phyloP scores from a whole-genome alignment of 2,797 vertebrate species.

The Cuculus canorus region DNA sequence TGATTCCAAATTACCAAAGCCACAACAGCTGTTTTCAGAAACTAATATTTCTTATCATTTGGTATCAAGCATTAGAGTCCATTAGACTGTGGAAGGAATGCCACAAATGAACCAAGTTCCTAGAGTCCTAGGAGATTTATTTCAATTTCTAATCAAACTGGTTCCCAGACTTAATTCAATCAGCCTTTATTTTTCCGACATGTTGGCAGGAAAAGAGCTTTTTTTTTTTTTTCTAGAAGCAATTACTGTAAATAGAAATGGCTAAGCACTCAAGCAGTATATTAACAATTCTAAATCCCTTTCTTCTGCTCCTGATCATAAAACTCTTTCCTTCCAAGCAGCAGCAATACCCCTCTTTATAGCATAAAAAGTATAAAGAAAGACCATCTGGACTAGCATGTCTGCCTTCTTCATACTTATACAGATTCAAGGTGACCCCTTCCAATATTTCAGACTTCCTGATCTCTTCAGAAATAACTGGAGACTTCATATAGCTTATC shows the following conservation, averaged over 20 bases:
- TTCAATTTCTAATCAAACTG: slow-evolving; percentile 70
- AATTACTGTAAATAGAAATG: slow-evolving; percentile 70
- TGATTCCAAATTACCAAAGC: slow-evolving; percentile 52
- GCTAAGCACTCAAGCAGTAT: slow-evolving; percentile 57
- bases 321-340: slow-evolving; percentile 20
- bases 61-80: slow-evolving; percentile 34
- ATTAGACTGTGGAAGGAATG: slow-evolving; percentile 61
- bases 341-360: slow-evolving; percentile 7
- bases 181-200: slow-evolving; percentile 57
- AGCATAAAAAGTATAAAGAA: slow-evolving; percentile 13
- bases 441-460: neutral
- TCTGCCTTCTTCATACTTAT: neutral
- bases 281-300: slow-evolving; percentile 62
- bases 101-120: slow-evolving; percentile 40
- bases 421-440: slow-evolving; percentile 1
- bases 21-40: slow-evolving; percentile 65
- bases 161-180: slow-evolving; percentile 70
- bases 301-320: slow-evolving; percentile 55
- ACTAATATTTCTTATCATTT: slow-evolving; percentile 29
- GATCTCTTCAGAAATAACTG: neutral
- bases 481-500: neutral
- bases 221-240: slow-evolving; percentile 8
- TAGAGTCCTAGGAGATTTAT: slow-evolving; percentile 51
- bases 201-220: slow-evolving; percentile 40
- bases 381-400: neutral